phyloP scores from a whole-genome alignment of 2,888 invertebrate genomes.

The Amblyjoppa proteus region DNA sequence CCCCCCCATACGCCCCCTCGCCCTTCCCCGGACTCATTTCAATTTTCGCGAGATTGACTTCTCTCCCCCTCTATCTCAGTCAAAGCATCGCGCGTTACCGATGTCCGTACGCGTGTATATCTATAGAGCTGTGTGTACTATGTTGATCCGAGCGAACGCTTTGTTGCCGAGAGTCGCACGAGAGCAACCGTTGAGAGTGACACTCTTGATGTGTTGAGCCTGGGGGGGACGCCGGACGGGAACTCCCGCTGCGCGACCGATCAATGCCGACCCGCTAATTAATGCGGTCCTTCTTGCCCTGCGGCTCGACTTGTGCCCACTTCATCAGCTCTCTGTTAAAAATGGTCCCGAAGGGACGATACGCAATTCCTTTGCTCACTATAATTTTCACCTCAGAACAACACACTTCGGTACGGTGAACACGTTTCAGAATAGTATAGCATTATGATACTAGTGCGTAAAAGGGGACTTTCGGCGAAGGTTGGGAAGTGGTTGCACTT shows the following conservation, averaged over 20 bases:
- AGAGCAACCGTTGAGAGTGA: conserved; percentile 63
- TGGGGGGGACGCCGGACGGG: conserved; percentile 58
- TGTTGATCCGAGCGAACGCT: conserved; percentile 66
- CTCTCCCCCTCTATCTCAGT: conserved; percentile 33
- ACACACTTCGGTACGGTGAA: too few relatives aligned
- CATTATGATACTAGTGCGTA: too few relatives aligned
- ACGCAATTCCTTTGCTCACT: too few relatives aligned
- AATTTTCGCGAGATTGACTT: conserved; percentile 63
- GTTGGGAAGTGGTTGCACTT: too few relatives aligned
- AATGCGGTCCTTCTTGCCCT: conserved; percentile 62
- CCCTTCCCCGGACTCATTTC: conserved; percentile 45
- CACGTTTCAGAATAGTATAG: too few relatives aligned
- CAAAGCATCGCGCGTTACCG: conserved; percentile 5
- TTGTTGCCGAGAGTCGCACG: conserved; percentile 46
- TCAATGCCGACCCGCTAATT: conserved; percentile 68
- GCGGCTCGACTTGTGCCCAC: conserved; percentile 17
- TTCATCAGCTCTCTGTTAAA: conserved; percentile 23
- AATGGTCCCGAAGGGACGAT: too few relatives aligned
- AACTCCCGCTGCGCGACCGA: conserved; percentile 61
- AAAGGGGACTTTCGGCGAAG: too few relatives aligned
- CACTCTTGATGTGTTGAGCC: conserved; percentile 60
- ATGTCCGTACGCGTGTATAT: conserved; percentile 33
- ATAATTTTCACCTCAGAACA: too few relatives aligned
- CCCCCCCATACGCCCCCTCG: too few relatives aligned
- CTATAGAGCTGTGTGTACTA: conserved; percentile 10